These are phyloP conservation scores for Balaeniceps rex DNA, from an alignment of 2,113 vertebrate genomes.

Conservation along the genomic window DNA sequence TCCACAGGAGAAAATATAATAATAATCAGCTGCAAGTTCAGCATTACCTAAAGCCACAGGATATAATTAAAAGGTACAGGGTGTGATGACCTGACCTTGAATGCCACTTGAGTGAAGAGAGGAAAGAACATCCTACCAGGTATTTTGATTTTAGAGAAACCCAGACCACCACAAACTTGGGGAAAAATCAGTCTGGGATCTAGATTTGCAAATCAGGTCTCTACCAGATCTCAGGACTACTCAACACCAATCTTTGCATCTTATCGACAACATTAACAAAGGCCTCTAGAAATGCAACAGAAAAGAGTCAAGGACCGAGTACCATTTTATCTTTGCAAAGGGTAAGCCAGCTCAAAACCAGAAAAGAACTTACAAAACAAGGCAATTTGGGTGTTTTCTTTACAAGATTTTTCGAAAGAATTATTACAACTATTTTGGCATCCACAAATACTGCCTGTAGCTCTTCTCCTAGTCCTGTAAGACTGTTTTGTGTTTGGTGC, in stretches of 20 bases:
- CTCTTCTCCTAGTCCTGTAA: not conserved
- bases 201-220: not conserved
- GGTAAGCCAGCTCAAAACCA: not conserved
- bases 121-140: not conserved
- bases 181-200: not conserved
- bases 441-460: not conserved
- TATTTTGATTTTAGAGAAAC: not conserved
- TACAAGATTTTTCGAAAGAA: not conserved
- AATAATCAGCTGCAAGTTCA: conserved; percentile 36
- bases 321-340: not conserved
- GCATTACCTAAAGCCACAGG: conserved; percentile 13
- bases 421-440: not conserved
- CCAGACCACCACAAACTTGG: not conserved
- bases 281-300: not conserved
- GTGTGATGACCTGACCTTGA: not conserved
- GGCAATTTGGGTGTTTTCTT: not conserved
- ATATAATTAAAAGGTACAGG: conserved; percentile 8
- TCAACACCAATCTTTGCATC: not conserved
- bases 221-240: not conserved
- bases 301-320: not conserved
- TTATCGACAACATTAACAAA: not conserved
- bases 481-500: not conserved
- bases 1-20: conserved; percentile 36
- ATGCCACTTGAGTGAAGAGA: not conserved
- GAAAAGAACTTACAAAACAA: not conserved